Conservation (phyloP, 2,797 vertebrate genomes). For the Phoxinus dragarum region DNA sequence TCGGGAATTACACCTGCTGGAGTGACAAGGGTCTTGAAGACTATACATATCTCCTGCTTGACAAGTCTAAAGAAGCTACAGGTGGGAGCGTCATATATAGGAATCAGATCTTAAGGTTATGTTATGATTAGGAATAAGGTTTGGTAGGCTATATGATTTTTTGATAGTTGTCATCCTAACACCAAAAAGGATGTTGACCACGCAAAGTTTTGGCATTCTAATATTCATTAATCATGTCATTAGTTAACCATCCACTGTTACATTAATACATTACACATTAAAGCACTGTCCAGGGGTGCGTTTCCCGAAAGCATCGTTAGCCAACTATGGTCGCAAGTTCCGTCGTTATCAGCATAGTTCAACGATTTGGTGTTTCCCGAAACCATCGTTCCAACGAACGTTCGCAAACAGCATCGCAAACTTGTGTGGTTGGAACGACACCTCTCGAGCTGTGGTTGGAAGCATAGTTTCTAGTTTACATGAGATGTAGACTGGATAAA, state of each 20-base stretch:
- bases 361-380: too few species aligned
- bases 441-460: too few species aligned
- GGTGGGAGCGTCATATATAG: slow-evolving; percentile 58
- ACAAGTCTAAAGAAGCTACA: slow-evolving; percentile 24
- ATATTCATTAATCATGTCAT: not conserved
- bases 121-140: not conserved
- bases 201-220: not conserved
- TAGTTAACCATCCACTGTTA: slow-evolving; percentile 1
- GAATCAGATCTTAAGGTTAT: not conserved
- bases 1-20: slow-evolving; percentile 78
- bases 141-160: not conserved
- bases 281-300: not conserved
- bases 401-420: too few species aligned
- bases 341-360: too few species aligned
- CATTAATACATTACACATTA: slow-evolving; percentile 8
- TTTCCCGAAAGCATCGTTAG: too few species aligned
- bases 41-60: slow-evolving; percentile 67
- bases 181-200: not conserved
- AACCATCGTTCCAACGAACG: too few species aligned
- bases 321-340: too few species aligned
- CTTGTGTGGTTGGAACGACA: too few species aligned
- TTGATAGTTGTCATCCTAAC: not conserved
- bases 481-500: too few species aligned
- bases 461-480: too few species aligned
- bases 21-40: slow-evolving; percentile 53